Percentiles rank a stretch among this genome's conserved stretches.
phyloP scores from a whole-genome alignment of 2,797 vertebrate species.

The Gambelia wislizenii region DNA sequence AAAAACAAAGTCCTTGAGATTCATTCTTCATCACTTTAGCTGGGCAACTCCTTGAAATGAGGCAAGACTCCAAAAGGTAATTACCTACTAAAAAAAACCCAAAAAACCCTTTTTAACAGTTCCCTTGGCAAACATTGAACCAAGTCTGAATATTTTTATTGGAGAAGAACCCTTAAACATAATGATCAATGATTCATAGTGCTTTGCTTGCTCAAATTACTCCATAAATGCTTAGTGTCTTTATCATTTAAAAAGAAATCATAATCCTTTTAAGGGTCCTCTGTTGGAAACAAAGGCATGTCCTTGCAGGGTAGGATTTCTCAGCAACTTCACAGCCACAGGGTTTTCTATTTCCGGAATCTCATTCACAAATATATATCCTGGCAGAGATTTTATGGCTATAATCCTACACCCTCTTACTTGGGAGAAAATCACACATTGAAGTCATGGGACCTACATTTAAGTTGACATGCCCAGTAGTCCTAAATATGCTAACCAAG shows the following conservation, averaged over 20 bases:
- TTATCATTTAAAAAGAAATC: constrained; percentile 7
- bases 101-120: neutral
- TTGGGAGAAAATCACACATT: no score
- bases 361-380: neutral
- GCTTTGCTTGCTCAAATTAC: neutral
- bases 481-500: neutral
- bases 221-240: neutral
- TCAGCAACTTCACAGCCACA: neutral
- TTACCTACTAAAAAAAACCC: neutral
- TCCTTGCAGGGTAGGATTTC: neutral
- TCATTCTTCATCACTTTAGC: neutral
- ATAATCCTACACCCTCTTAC: no score
- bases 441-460: neutral
- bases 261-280: neutral
- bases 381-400: neutral
- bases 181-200: neutral
- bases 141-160: neutral
- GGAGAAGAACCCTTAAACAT: neutral
- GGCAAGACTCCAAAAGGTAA: neutral
- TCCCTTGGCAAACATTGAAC: constrained; percentile 3
- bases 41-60: neutral
- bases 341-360: no score
- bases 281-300: neutral
- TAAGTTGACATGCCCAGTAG: neutral
- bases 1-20: neutral